Conservation (phyloP, 2,113 vertebrate genomes). For the Psilopsiagon aymara region DNA sequence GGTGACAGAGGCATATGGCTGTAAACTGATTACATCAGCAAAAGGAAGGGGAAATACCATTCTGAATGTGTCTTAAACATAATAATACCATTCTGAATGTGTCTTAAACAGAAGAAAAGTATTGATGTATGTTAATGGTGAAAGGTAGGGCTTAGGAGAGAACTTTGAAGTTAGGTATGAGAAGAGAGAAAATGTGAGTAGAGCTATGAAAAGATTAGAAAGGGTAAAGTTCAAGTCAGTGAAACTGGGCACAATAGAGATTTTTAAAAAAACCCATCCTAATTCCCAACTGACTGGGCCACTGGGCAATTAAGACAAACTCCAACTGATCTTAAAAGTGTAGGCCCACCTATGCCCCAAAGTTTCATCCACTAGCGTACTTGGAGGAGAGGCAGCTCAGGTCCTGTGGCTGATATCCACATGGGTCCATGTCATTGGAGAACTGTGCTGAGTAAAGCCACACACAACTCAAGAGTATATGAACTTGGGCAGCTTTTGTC, state of each 20-base stretch:
- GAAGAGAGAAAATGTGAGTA: background rate
- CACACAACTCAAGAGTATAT: background rate
- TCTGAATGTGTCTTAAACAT: background rate
- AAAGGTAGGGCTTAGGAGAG: background rate
- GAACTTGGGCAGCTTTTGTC: background rate
- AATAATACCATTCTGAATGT: too few species aligned
- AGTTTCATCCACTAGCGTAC: background rate
- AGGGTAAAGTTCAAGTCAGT: background rate
- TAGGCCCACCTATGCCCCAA: background rate
- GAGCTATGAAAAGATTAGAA: background rate
- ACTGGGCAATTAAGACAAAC: background rate
- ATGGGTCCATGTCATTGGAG: background rate
- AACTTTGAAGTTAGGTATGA: background rate
- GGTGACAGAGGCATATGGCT: background rate
- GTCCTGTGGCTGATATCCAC: accelerated
- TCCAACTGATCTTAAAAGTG: background rate
- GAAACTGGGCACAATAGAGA: background rate
- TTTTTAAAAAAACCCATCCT: background rate
- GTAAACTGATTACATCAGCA: too few species aligned
- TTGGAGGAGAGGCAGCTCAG: background rate
- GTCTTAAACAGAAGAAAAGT: background rate
- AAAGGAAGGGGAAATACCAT: accelerated
- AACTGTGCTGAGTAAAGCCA: background rate
- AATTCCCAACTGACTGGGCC: background rate
- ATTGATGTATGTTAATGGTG: background rate